Evolutionary conservation across 2,888 invertebrate genomes (phyloP).

Genomic region (Yponomeuta evonymella): DNA sequence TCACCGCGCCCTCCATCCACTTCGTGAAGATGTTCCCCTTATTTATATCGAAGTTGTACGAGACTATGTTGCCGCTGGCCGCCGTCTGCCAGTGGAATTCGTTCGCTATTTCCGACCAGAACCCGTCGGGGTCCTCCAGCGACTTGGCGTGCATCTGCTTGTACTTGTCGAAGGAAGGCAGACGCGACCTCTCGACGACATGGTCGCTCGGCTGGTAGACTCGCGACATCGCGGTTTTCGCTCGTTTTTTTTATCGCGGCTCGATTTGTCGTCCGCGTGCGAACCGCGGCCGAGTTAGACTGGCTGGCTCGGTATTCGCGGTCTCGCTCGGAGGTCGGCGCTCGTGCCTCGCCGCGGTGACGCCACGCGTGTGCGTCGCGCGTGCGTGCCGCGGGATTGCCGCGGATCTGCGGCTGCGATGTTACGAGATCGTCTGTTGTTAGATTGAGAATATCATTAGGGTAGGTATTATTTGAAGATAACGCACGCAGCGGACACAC

Average conservation of each 20-base stretch:
- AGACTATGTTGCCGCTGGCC: constrained; percentile 84
- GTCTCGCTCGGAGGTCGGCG: constrained; percentile 17
- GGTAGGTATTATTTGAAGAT: no score
- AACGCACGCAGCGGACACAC: no score
- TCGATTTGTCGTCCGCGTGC: not conserved
- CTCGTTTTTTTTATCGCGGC: not conserved
- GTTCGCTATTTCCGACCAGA: constrained; percentile 95
- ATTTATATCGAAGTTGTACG: constrained; percentile 92
- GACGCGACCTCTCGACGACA: constrained; percentile 81
- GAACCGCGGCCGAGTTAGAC: constrained; percentile 15
- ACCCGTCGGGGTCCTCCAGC: constrained; percentile 89
- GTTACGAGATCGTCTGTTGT: not conserved
- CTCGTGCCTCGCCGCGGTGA: constrained; percentile 34
- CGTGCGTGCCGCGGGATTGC: constrained; percentile 40
- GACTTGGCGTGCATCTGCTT: constrained; percentile 89
- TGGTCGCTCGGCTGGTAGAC: constrained; percentile 77
- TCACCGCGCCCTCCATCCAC: constrained; percentile 96
- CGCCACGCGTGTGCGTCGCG: constrained; percentile 46
- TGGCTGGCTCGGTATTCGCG: constrained; percentile 15
- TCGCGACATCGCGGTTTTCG: constrained; percentile 76
- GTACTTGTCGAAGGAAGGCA: constrained; percentile 81
- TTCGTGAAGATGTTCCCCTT: constrained; percentile 94
- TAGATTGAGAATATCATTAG: no score
- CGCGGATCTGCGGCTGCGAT: not conserved
- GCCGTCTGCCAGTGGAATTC: constrained; percentile 95